Percentiles rank a stretch among this genome's conserved stretches.
Evolutionary conservation across 2,797 vertebrate genomes (phyloP).

Genomic region (Odontamblyopus rebecca): DNA sequence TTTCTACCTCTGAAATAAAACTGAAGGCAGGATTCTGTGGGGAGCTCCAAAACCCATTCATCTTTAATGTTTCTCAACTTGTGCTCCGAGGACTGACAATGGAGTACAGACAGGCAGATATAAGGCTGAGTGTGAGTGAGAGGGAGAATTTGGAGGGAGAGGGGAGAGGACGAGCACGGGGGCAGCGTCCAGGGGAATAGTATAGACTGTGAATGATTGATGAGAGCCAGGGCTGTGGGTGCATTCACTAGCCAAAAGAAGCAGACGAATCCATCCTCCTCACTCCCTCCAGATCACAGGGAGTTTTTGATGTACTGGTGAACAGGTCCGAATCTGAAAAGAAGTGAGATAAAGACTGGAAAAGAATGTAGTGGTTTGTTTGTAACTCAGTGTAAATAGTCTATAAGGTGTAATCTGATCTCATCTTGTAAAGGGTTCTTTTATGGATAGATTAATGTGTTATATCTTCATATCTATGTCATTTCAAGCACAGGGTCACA

Average conservation of each 20-base stretch:
- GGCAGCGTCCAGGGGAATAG: constrained; percentile 70
- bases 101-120: constrained; percentile 55
- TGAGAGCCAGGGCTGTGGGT: constrained; percentile 72
- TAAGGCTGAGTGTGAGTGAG: constrained; percentile 43
- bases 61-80: constrained; percentile 74
- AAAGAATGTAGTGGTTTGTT: constrained; percentile 12
- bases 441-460: background rate
- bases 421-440: background rate
- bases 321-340: constrained; percentile 10
- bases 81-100: constrained; percentile 52
- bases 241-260: constrained; percentile 73
- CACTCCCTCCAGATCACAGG: constrained; percentile 56
- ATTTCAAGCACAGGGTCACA: background rate
- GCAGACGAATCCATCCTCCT: constrained; percentile 74
- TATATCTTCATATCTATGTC: background rate
- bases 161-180: constrained; percentile 46
- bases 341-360: background rate
- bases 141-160: constrained; percentile 51
- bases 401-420: background rate
- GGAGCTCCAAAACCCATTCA: constrained; percentile 62
- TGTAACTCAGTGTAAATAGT: constrained; percentile 19
- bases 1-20: constrained; percentile 43
- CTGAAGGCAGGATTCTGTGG: constrained; percentile 54
- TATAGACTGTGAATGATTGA: constrained; percentile 82
- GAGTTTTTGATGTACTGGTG: constrained; percentile 56